These are phyloP conservation scores for Ivindomyrus marchei DNA, from an alignment of 2,113 vertebrate genomes.

Conservation along the genomic window DNA sequence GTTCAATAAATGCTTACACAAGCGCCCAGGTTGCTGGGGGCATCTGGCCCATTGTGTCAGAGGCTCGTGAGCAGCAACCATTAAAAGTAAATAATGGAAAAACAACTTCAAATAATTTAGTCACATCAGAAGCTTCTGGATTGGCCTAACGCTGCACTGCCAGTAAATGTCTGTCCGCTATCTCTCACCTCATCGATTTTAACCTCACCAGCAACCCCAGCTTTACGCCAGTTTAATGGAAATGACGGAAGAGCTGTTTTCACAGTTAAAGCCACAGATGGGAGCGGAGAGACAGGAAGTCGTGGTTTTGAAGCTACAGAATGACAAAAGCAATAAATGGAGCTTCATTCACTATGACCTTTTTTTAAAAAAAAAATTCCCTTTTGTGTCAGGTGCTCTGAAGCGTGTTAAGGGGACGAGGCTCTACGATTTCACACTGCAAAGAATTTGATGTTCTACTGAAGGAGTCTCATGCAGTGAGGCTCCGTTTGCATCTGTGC, in stretches of 20 bases:
- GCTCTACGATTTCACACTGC: background rate
- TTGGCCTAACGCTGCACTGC: slow-evolving; percentile 30
- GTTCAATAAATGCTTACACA: background rate
- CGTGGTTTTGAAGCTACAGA: slow-evolving; percentile 46
- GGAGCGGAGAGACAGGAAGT: slow-evolving; percentile 58
- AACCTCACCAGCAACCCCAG: slow-evolving; percentile 22
- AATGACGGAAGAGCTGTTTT: slow-evolving; percentile 60
- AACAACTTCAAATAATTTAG: background rate
- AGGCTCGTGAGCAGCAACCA: background rate
- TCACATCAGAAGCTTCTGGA: background rate
- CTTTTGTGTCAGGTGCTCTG: too few relatives aligned
- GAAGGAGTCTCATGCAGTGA: background rate
- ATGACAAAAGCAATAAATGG: slow-evolving; percentile 43
- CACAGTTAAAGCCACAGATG: slow-evolving; percentile 56
- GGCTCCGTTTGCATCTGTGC: background rate
- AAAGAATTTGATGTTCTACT: background rate
- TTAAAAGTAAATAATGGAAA: background rate
- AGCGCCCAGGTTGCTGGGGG: background rate
- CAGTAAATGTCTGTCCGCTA: slow-evolving; percentile 50
- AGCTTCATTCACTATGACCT: background rate
- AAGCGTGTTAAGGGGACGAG: background rate
- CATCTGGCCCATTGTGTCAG: background rate
- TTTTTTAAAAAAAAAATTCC: background rate
- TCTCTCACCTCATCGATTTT: slow-evolving; percentile 33
- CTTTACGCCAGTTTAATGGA: slow-evolving; percentile 50